phyloP scores from a whole-genome alignment of 2,888 invertebrate genomes.

The Latheticus oryzae region DNA sequence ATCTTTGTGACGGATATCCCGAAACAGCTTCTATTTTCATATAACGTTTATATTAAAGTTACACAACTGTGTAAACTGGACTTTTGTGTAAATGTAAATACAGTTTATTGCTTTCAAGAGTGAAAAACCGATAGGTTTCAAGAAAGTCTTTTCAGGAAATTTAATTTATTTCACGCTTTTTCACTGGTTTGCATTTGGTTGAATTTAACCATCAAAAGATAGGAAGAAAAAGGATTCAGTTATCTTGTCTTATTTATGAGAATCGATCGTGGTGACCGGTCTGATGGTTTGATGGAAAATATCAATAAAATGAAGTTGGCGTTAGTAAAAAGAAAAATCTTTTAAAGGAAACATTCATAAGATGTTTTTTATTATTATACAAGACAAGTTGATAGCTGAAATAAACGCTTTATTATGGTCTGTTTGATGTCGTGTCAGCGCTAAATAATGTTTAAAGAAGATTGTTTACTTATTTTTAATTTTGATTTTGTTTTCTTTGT shows the following conservation, averaged over 20 bases:
- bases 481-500: too few species aligned
- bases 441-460: too few species aligned
- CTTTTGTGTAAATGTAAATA: slow-evolving; percentile 18
- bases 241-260: slow-evolving; percentile 1
- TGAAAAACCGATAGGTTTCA: not conserved
- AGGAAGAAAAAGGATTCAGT: not conserved
- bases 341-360: too few species aligned
- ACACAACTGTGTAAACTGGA: slow-evolving; percentile 18
- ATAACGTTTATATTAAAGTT: slow-evolving; percentile 31
- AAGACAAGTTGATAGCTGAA: too few species aligned
- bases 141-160: slow-evolving; percentile 4
- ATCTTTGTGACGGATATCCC: slow-evolving; percentile 21
- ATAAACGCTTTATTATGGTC: too few species aligned
- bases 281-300: slow-evolving; percentile 5
- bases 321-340: too few species aligned
- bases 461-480: too few species aligned
- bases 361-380: too few species aligned
- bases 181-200: slow-evolving; percentile 12
- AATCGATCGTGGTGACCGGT: not conserved
- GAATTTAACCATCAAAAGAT: slow-evolving; percentile 5
- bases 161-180: slow-evolving; percentile 32
- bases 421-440: too few species aligned
- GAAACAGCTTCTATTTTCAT: slow-evolving; percentile 17
- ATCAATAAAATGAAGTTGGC: not conserved
- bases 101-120: slow-evolving; percentile 12